Evolutionary conservation across 1,140 invertebrate species (phyloP), one percentile per base, ranked within the genome.

Genomic region (Hyles vespertilio): DNA sequence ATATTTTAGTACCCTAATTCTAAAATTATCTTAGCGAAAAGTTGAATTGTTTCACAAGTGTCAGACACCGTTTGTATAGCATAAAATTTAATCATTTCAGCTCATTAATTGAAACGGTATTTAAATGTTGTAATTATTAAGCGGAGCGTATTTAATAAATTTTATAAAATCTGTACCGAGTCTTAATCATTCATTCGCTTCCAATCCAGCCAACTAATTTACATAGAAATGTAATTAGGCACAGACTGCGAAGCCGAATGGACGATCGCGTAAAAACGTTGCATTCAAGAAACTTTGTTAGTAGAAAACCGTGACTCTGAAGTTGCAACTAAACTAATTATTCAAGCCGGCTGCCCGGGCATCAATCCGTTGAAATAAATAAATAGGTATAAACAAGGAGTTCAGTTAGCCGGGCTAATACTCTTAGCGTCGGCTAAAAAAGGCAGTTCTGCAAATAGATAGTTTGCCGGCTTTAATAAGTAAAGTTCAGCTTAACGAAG

Each of bases 171-270:
- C 36, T 8, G 36, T 5, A 48, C 5, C 46, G 46, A 48, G n/a
- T 22, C 12, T 48, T 11, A 48, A 11, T 48, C 46, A 48, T 48
- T 48, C 46, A 48, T 48, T 48, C 12, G 46, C 46, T 48, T 11
- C 46, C 12, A 22, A n/a, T n/a, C 46, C 11, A 22, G 22, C 22
- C 22, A 34, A 47, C 44, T 11, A 63, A 68, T 58, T 61, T 58
- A 60, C 61, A 68, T 63, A 60, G 32, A 55, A 68, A 56, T 51
- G 53, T 46, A 63, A 68, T 59, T 61, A 68, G 50, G 22, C 32
- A 6, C 51, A 53, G 40, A 36, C 51, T 46, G 45, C 43, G 36
- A 40, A 40, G 44, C 46, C 34, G 32, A 56, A 48, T 56, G 47
- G 51, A 51, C 44, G 54, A 56, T 56, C 59, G 59, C 59, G 61